Evolutionary conservation across 2,797 vertebrate genomes (phyloP).

Genomic region (Lagodon rhomboides): DNA sequence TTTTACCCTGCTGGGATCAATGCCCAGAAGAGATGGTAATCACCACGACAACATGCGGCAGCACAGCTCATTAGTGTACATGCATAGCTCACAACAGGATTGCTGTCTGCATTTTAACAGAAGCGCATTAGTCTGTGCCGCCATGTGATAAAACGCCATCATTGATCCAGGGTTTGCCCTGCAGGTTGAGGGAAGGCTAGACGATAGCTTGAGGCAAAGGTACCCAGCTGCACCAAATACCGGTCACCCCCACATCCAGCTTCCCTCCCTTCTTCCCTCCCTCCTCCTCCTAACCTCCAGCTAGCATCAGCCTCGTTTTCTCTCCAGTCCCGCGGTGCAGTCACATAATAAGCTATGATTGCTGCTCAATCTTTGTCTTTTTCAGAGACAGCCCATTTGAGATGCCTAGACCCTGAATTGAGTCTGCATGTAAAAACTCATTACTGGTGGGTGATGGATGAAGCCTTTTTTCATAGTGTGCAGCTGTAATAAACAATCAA

Average conservation of each 20-base stretch:
- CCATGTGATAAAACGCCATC: slow-evolving; percentile 66
- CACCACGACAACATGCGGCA: slow-evolving; percentile 72
- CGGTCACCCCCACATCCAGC: slow-evolving; percentile 20
- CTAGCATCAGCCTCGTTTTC: slow-evolving; percentile 32
- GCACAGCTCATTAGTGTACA: slow-evolving; percentile 82
- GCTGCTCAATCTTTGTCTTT: slow-evolving; percentile 79
- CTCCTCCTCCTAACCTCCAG: slow-evolving; percentile 9
- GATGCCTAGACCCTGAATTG: slow-evolving; percentile 65
- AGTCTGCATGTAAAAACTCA: slow-evolving; percentile 81
- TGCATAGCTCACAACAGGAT: slow-evolving; percentile 75
- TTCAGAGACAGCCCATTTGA: slow-evolving; percentile 68
- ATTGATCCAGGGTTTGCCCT: slow-evolving; percentile 70
- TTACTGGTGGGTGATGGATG: slow-evolving; percentile 81
- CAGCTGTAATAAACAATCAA: slow-evolving; percentile 84
- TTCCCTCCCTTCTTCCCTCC: slow-evolving; percentile 6
- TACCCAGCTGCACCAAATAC: slow-evolving; percentile 29
- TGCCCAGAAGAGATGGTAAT: slow-evolving; percentile 78
- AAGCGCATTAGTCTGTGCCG: slow-evolving; percentile 74
- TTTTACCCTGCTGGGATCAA: slow-evolving; percentile 68
- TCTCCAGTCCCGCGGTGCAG: slow-evolving; percentile 52
- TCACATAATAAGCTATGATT: slow-evolving; percentile 79
- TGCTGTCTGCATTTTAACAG: slow-evolving; percentile 72
- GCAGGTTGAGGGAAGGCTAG: slow-evolving; percentile 38
- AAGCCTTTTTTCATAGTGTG: slow-evolving; percentile 65
- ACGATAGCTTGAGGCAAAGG: slow-evolving; percentile 50